phyloP scores from a whole-genome alignment of 1,140 invertebrate genomes.

The Psix sp. region DNA sequence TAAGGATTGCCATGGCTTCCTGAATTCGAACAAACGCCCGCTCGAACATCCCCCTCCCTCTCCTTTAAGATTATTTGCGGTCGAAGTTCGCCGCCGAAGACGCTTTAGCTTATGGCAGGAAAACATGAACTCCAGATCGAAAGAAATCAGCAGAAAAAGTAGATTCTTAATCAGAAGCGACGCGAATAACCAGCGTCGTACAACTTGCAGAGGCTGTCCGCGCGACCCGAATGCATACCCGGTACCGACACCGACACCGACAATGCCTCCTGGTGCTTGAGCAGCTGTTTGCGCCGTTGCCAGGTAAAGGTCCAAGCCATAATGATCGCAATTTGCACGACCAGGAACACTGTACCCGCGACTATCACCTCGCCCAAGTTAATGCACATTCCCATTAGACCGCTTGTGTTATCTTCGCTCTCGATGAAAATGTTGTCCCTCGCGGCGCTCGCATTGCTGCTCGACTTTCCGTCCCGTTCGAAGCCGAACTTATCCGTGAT shows the following conservation, averaged over 20 bases:
- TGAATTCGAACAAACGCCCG: conserved; percentile 1
- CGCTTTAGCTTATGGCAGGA: conserved; percentile 56
- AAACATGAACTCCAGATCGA: conserved; percentile 52
- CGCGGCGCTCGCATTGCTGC: conserved; percentile 63
- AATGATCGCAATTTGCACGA: conserved; percentile 88
- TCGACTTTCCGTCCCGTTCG: conserved; percentile 77
- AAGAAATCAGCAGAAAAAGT: conserved; percentile 37
- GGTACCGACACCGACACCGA: conserved; percentile 79
- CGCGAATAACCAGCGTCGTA: conserved; percentile 90
- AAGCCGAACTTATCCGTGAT: conserved; percentile 95
- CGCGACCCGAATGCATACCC: conserved; percentile 79
- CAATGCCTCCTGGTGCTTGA: conserved; percentile 78
- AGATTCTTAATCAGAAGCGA: conserved; percentile 81
- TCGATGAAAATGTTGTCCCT: conserved; percentile 77
- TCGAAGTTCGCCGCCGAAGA: conserved; percentile 34
- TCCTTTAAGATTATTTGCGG: conserved; percentile 27
- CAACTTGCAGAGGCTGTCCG: conserved; percentile 89
- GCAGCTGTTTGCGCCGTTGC: conserved; percentile 84
- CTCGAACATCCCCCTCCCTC: conserved; percentile 8
- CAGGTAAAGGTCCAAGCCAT: conserved; percentile 90
- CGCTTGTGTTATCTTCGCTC: conserved; percentile 78
- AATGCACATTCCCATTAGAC: conserved; percentile 82
- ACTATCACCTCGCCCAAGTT: conserved; percentile 87
- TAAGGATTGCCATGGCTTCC: neutral
- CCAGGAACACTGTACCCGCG: conserved; percentile 88